phyloP scores from a whole-genome alignment of 2,888 invertebrate genomes.

The Acanthoscelides obtectus region DNA sequence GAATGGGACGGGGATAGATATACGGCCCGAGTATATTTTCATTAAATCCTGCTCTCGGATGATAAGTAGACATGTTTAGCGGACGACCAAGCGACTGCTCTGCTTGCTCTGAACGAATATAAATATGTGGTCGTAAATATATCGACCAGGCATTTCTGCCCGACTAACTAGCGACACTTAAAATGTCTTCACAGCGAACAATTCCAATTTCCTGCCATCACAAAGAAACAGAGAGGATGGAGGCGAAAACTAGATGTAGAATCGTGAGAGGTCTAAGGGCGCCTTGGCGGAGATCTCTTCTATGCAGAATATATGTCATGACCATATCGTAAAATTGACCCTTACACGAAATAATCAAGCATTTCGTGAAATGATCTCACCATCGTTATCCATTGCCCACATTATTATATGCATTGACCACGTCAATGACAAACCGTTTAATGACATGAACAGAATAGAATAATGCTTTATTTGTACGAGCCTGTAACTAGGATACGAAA shows the following conservation, averaged over 20 bases:
- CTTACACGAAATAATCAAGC: no score
- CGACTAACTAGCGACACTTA: constrained; percentile 45
- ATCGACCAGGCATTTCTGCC: constrained; percentile 25
- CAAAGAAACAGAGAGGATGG: background rate
- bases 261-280: no score
- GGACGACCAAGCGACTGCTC: constrained; percentile 3
- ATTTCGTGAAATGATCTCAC: no score
- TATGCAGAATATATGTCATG: no score
- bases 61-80: constrained; percentile 41
- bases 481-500: no score
- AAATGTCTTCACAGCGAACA: constrained; percentile 34
- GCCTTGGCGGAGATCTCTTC: no score
- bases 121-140: background rate
- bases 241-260: background rate
- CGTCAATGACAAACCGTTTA: no score
- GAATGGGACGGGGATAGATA: background rate
- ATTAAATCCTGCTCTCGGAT: constrained; percentile 33
- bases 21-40: constrained; percentile 13
- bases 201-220: background rate
- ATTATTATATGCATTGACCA: no score
- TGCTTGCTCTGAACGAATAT: background rate
- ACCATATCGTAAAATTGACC: no score
- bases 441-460: no score
- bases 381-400: no score
- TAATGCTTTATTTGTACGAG: no score